A percentile compares a stretch with the other conserved stretches of the same genome.
Conservation (phyloP, 1,140 invertebrate species). For the Elysia chlorotica region DNA sequence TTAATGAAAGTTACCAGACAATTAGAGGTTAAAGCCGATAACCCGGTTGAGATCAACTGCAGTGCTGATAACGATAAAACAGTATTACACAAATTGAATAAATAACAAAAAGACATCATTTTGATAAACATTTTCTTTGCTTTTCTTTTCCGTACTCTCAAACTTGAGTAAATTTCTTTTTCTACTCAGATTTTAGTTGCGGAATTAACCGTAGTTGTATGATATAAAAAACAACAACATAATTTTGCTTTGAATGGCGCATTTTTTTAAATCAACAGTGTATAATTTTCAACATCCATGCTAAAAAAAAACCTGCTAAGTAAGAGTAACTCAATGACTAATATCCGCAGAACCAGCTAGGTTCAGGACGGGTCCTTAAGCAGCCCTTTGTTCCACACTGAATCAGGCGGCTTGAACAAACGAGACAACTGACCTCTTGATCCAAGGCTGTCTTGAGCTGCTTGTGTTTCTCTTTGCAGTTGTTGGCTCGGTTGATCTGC, state of each 20-base stretch:
- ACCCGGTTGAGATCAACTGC: no score
- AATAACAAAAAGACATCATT: not conserved
- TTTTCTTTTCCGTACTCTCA: not conserved
- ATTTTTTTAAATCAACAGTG: no score
- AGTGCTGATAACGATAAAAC: no score
- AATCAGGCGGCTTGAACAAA: no score
- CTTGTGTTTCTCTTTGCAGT: constrained; percentile 79
- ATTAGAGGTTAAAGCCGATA: no score
- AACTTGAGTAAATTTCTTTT: no score
- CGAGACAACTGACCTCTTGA: constrained; percentile 73
- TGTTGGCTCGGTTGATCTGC: constrained; percentile 86
- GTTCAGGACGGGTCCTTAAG: no score
- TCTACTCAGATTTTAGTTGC: not conserved
- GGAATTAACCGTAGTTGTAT: not conserved
- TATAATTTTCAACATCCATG: no score
- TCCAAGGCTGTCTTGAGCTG: constrained; percentile 84
- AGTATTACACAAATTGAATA: not conserved
- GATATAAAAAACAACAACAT: not conserved
- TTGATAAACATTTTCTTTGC: not conserved
- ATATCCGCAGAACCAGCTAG: no score
- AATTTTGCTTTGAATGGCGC: no score
- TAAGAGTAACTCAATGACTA: no score
- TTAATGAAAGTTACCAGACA: not conserved
- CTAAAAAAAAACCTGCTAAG: not conserved
- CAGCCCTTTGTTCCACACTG: no score